Percentiles rank a stretch among this genome's conserved stretches.
Evolutionary conservation across 2,113 vertebrate genomes (phyloP).

Genomic region (Ceratotherium simum): DNA sequence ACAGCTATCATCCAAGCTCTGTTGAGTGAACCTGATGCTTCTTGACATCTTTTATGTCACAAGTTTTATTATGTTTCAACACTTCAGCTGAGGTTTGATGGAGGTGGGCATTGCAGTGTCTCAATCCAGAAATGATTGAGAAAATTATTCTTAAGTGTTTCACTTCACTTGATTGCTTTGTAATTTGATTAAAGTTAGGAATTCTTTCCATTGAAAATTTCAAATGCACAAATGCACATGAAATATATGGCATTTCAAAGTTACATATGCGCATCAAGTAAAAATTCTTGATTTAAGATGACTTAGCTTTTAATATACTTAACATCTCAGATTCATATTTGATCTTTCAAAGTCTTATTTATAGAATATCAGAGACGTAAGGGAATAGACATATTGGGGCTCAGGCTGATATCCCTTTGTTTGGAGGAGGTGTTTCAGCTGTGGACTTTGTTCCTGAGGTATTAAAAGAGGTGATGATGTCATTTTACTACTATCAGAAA

Average conservation of each 20-base stretch:
- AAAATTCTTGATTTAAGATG: background rate
- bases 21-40: background rate
- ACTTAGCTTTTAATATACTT: background rate
- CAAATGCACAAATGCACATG: background rate
- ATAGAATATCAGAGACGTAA: background rate
- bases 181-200: slow-evolving; percentile 17
- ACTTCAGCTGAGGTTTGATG: background rate
- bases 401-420: background rate
- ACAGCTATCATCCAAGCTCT: background rate
- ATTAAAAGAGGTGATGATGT: background rate
- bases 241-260: background rate
- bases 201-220: background rate
- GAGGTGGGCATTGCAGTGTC: background rate
- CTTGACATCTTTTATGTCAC: background rate
- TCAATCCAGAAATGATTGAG: slow-evolving; percentile 15
- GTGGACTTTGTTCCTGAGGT: background rate
- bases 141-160: background rate
- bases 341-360: background rate
- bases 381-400: background rate
- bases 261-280: background rate
- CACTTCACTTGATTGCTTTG: background rate
- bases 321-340: background rate
- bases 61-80: background rate
- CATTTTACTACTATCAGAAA: background rate
- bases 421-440: background rate